Conservation (phyloP, 2,888 invertebrate genomes). For the Eupithecia inturbata region DNA sequence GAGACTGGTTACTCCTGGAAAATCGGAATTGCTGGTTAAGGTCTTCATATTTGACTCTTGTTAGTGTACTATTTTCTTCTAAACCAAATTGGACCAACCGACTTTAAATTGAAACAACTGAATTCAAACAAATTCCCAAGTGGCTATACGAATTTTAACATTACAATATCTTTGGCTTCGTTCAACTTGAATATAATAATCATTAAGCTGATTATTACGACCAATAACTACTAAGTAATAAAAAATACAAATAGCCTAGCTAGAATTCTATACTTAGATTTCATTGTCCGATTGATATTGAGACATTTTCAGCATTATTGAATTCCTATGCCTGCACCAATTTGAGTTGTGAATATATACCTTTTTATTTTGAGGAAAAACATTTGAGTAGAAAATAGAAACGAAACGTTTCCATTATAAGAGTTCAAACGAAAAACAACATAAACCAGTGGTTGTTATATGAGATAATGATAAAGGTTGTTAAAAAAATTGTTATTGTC, state of each 20-base stretch:
- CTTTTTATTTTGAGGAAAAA: background rate
- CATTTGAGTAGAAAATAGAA: background rate
- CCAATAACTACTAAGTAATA: background rate
- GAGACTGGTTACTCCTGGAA: conserved; percentile 86
- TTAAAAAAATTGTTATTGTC: background rate
- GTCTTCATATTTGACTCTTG: background rate
- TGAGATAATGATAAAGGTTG: background rate
- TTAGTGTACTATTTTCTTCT: background rate
- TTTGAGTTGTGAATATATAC: background rate
- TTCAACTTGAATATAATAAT: background rate
- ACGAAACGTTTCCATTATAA: background rate
- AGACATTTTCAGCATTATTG: background rate
- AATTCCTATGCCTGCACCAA: too few relatives aligned
- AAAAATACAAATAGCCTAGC: background rate
- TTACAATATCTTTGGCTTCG: background rate
- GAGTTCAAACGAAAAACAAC: background rate
- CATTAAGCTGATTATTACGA: background rate
- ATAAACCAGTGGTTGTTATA: background rate
- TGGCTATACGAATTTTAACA: background rate
- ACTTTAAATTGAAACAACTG: too few relatives aligned
- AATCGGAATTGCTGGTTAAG: background rate
- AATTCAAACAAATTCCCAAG: too few relatives aligned
- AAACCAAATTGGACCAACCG: too few relatives aligned
- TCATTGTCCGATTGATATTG: too few relatives aligned
- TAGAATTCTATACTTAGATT: too few relatives aligned